A percentile compares a stretch with the other conserved stretches of the same genome.
These are phyloP conservation scores for Apistogramma diplotaenia DNA, from an alignment of 2,113 vertebrate species.

Conservation along the genomic window DNA sequence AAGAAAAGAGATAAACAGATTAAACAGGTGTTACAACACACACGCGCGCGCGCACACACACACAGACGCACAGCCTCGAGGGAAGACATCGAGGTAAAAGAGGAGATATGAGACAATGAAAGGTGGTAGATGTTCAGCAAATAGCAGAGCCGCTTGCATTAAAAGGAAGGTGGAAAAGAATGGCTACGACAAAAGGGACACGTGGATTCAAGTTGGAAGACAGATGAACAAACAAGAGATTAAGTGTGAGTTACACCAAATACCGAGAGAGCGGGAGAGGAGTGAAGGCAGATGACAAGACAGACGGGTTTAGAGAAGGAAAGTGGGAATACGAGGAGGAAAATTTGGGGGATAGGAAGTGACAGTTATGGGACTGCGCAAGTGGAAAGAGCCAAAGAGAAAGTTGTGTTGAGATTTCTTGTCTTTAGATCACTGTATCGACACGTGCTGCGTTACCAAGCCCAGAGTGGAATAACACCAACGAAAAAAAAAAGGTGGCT, in stretches of 20 bases:
- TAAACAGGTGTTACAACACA: slow-evolving; percentile 22
- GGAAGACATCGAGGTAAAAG: not conserved
- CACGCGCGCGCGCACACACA: too few relatives aligned
- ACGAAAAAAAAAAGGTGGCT: not conserved
- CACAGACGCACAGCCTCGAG: too few relatives aligned
- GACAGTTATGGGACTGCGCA: not conserved
- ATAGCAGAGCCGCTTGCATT: not conserved
- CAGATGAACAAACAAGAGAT: slow-evolving; percentile 49
- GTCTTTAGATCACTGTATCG: not conserved
- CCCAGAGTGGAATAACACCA: not conserved
- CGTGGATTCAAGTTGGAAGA: slow-evolving; percentile 1
- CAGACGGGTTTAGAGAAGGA: slow-evolving; percentile 1
- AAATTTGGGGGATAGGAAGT: not conserved
- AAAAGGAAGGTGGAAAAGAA: not conserved
- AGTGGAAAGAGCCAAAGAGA: not conserved
- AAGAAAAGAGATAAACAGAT: slow-evolving; percentile 37
- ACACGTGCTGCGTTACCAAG: not conserved
- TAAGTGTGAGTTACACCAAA: slow-evolving; percentile 37
- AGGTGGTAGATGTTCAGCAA: not conserved
- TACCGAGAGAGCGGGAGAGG: slow-evolving; percentile 23
- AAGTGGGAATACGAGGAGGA: not conserved
- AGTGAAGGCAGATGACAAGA: slow-evolving; percentile 1
- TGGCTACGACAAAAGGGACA: not conserved
- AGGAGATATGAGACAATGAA: not conserved
- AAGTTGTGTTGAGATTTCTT: not conserved